phyloP scores from a whole-genome alignment of 2,113 vertebrate species.

The Verasper variegatus region DNA sequence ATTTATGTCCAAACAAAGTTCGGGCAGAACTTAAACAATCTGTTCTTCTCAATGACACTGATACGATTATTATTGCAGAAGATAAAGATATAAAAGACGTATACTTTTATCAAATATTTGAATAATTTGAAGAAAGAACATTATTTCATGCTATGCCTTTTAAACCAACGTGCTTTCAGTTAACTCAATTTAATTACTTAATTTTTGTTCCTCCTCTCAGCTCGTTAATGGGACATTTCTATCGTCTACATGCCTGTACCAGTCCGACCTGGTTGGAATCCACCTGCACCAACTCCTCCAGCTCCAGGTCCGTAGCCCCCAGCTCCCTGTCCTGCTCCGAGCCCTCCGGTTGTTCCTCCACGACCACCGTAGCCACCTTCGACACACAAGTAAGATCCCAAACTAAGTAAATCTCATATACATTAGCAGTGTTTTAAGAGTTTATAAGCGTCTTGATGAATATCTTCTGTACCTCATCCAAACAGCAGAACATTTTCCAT shows the following conservation, averaged over 20 bases:
- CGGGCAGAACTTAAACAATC: neutral
- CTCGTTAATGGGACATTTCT: no score
- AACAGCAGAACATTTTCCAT: no score
- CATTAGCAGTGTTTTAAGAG: no score
- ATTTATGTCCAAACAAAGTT: neutral
- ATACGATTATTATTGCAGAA: neutral
- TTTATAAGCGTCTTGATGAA: no score
- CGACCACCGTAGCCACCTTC: constrained; percentile 49
- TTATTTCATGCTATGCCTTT: no score
- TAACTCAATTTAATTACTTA: no score
- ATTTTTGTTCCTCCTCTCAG: no score
- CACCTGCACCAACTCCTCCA: constrained; percentile 54
- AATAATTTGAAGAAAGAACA: no score
- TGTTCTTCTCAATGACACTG: neutral
- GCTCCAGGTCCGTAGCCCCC: constrained; percentile 54
- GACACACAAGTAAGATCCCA: neutral
- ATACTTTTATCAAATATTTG: no score
- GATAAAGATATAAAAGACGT: no score
- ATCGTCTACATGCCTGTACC: constrained; percentile 26
- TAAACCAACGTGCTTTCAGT: no score
- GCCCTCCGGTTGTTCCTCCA: constrained; percentile 38
- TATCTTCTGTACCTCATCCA: no score
- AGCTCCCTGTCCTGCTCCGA: constrained; percentile 48
- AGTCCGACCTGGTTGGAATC: constrained; percentile 42
- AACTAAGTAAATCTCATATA: neutral